Base-by-base conservation (phyloP, 2,113 vertebrate genomes). In the Rhinoptilus africanus region DNA sequence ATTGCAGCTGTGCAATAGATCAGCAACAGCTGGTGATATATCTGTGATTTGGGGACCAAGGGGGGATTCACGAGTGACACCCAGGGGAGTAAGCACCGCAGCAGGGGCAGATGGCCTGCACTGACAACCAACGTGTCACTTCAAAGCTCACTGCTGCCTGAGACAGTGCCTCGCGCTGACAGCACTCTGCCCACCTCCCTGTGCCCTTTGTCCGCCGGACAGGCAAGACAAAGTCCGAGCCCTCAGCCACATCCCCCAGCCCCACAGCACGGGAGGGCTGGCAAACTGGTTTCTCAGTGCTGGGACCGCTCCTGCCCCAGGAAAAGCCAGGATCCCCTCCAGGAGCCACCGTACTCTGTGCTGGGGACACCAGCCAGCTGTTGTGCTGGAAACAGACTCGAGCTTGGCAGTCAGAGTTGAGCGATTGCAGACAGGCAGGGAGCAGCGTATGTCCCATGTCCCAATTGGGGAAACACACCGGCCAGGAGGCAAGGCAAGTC, bases 1-100 rank as follows among this genome's bases (percentile, higher is more conserved):
- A 57, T 1, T 34, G 47, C 24, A 3, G 8, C 50, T 21, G 26
- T 17, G 30, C 21, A 0, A 14, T 2, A 47, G 21, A 26, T 15
- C 12, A 32, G 37, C 50, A 37, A 23, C 53, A 50, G 60, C 51
- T 8, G 51, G 28, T 4, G 6, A 20, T 2, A 6, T 22, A 14
- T 4, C 23, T 4, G 3, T 14, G n/a, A 24, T 20, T 0, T 23
- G 54, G 79, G 83, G 45, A n/a, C 39, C 14, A 22, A 13, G n/a
- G 12, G 4, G 39, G 57, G 21, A 50, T 5, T 45, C 45, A n/a
- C 0, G 1, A 74, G 67, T 32, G 27, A 4, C 35, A 45, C 26
- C 28, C 17, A 5, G 2, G 24, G 43, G 2, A 0, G n/a, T 9
- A 10, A 41, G 53, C 21, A 23, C 11, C 0, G 3, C 35, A 27